Evolutionary conservation across 2,888 invertebrate genomes (phyloP).

Genomic region (Chrysolina americana): DNA sequence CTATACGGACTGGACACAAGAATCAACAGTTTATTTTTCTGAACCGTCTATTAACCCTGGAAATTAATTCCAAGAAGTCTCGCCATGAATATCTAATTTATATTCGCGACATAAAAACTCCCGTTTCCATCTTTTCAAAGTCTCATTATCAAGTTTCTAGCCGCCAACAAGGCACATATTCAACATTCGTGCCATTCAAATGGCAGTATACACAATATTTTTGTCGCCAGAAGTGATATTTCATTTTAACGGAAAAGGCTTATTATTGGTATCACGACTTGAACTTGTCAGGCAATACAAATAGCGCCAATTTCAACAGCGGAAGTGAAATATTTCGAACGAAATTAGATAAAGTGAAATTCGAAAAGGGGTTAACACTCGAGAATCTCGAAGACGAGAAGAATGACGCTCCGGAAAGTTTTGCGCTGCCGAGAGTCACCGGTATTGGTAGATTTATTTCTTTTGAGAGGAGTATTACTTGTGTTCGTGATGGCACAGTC

Average conservation of each 20-base stretch:
- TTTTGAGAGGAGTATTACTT: conserved; percentile 9
- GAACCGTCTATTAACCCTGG: too few relatives aligned
- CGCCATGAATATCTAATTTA: background rate
- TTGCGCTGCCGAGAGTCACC: conserved; percentile 2
- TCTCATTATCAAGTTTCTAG: background rate
- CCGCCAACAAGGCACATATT: conserved; percentile 5
- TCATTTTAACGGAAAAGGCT: conserved; percentile 48
- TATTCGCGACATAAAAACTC: background rate
- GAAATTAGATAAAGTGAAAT: conserved; percentile 59
- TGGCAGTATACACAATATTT: conserved; percentile 24
- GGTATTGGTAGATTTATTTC: conserved; percentile 20
- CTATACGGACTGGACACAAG: too few relatives aligned
- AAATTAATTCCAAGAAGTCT: too few relatives aligned
- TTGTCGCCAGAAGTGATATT: conserved; percentile 39
- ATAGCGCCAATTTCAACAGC: conserved; percentile 56
- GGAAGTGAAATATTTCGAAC: conserved; percentile 57
- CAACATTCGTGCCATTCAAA: conserved; percentile 10
- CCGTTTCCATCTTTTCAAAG: background rate
- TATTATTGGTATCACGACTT: conserved; percentile 58
- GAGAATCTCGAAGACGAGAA: conserved; percentile 33
- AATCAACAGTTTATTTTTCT: too few relatives aligned
- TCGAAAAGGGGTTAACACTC: conserved; percentile 54
- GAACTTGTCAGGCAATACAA: conserved; percentile 59
- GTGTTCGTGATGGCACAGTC: background rate
- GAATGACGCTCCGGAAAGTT: conserved; percentile 15